Percentiles rank a stretch among this genome's conserved stretches.
Conservation (phyloP, 2,797 vertebrate species). For the Caiman crocodilus region DNA sequence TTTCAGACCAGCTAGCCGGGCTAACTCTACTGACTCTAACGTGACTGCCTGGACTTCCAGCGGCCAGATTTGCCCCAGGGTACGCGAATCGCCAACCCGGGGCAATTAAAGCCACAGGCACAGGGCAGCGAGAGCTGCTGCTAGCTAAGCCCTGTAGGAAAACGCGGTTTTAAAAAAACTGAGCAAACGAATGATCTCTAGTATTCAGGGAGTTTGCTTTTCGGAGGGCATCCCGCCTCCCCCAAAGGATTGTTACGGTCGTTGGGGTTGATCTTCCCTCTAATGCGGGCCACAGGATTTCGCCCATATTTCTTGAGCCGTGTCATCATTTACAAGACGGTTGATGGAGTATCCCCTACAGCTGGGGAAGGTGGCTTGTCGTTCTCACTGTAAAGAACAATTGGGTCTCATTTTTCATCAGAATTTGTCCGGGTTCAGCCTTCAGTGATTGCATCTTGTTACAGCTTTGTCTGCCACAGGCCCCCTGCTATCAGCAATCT, state of each 20-base stretch:
- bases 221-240: background rate
- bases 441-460: background rate
- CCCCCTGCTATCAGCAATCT: background rate
- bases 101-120: background rate
- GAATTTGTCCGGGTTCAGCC: background rate
- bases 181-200: background rate
- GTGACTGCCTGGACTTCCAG: background rate
- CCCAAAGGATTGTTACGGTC: background rate
- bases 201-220: background rate
- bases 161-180: background rate
- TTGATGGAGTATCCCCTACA: background rate
- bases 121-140: rapidly evolving
- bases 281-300: background rate
- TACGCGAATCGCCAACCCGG: background rate
- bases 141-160: rapidly evolving
- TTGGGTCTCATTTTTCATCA: background rate
- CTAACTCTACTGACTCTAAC: background rate
- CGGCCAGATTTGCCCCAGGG: background rate
- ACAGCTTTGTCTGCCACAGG: too few relatives aligned
- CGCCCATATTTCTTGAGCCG: background rate
- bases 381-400: background rate
- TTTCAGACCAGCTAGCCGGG: background rate
- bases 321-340: too few relatives aligned
- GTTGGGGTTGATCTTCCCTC: background rate
- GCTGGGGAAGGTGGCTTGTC: background rate